These are phyloP conservation scores for Amphipoea lucens DNA, from an alignment of 2,888 invertebrate genomes.

Conservation along the genomic window DNA sequence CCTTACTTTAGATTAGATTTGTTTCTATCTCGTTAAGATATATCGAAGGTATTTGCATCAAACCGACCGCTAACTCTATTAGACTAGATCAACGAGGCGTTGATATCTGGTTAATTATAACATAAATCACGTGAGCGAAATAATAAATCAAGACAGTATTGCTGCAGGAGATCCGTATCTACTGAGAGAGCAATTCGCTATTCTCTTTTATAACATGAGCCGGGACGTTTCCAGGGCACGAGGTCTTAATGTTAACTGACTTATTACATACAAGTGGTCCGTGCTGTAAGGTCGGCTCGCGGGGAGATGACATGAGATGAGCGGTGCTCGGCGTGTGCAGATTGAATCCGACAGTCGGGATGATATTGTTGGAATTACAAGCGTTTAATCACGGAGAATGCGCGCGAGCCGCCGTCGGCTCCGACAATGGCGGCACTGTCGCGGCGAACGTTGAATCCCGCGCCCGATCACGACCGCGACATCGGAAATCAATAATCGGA, in stretches of 20 bases:
- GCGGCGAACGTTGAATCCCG: slow-evolving; percentile 85
- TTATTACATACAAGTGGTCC: slow-evolving; percentile 71
- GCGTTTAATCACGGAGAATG: slow-evolving; percentile 88
- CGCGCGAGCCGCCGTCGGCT: slow-evolving; percentile 79
- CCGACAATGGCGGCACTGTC: slow-evolving; percentile 88
- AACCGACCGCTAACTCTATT: slow-evolving; percentile 55
- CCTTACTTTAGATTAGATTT: slow-evolving; percentile 52
- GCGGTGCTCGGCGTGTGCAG: slow-evolving; percentile 75
- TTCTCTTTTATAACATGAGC: slow-evolving; percentile 65
- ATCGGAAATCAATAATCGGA: slow-evolving; percentile 90
- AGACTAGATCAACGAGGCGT: slow-evolving; percentile 58
- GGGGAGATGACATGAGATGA: slow-evolving; percentile 79
- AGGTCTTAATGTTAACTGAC: slow-evolving; percentile 73
- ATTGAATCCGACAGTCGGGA: slow-evolving; percentile 86
- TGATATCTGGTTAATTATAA: slow-evolving; percentile 68
- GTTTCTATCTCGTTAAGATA: slow-evolving; percentile 39
- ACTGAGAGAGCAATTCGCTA: slow-evolving; percentile 54
- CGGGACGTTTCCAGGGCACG: slow-evolving; percentile 72
- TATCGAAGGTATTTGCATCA: slow-evolving; percentile 56
- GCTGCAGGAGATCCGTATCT: slow-evolving; percentile 62
- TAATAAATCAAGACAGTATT: slow-evolving; percentile 70
- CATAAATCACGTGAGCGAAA: slow-evolving; percentile 67
- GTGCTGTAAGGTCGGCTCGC: slow-evolving; percentile 64
- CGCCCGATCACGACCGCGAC: slow-evolving; percentile 90
- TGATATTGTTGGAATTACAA: slow-evolving; percentile 89